Base-by-base conservation (phyloP, 2,888 invertebrate species). In the Eudasyphora cyanicolor region DNA sequence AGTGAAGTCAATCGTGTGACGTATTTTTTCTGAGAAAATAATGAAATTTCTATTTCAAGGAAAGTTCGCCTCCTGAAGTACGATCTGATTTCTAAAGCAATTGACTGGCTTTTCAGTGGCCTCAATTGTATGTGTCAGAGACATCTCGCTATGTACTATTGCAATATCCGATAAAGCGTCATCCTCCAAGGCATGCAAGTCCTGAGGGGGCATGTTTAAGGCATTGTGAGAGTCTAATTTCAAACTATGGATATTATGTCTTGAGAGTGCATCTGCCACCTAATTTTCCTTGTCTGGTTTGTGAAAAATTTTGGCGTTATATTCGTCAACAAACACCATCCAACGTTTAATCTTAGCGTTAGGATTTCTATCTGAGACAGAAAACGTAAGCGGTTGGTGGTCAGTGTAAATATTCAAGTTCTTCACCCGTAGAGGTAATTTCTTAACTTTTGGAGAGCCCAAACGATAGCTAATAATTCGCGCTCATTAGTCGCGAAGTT, bases 381-480 rank as follows among this genome's bases (percentile, higher is more conserved):
- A 71, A 62, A 86, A 86, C n/a, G 84, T 86, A 2, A 86, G 71
- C 0, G 83, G 82, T 35, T 87, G 85, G 64, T 86, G 84, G 71
- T 84, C 80, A 0, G 82, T 86, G 35, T 21, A 85, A 57, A 87
- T 87, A 27, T 84, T 84, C 12, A 86, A 86, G n/a, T n/a, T n/a
- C n/a, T n/a, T n/a, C n/a, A n/a, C 86, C 90, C 90, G 60, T 90
- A 91, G 2, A 92, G 51, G 45, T 90, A 91, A 4, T 89, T 89
- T 51, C 89, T 78, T 12, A 91, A 89, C 38, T 89, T 87, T 81
- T 91, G 88, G 1, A 88, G 80, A 0, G 89, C 89, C 89, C 89
- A 91, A 0, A 91, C 87, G 4, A 91, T 89, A 1, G 88, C 88
- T 32, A 91, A 69, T 4, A 91, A 70, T 86, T 92, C 90, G 35